Conservation (phyloP, 2,797 vertebrate species). For the Leptoclinus maculatus region DNA sequence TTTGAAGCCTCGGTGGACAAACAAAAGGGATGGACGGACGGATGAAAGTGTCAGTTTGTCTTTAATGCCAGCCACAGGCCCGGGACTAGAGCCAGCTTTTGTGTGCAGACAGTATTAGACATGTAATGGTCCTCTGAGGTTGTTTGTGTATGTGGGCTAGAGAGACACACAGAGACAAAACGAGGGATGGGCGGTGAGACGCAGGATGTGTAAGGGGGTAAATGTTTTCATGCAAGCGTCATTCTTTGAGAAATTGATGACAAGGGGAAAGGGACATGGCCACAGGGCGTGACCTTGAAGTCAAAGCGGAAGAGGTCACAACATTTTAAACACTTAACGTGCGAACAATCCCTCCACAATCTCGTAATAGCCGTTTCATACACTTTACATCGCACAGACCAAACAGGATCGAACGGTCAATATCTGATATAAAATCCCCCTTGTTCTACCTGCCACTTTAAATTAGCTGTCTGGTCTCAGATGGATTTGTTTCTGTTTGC, state of each 20-base stretch:
- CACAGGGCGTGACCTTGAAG: slow-evolving; percentile 1
- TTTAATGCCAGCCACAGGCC: slow-evolving; percentile 25
- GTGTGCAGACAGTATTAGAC: slow-evolving; percentile 7
- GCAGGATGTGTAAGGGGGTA: neutral
- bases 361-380: slow-evolving; percentile 51
- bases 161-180: slow-evolving; percentile 11
- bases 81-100: slow-evolving; percentile 26
- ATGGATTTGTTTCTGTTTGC: slow-evolving; percentile 72
- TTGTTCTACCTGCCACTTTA: slow-evolving; percentile 58
- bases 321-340: neutral
- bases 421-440: slow-evolving; percentile 48
- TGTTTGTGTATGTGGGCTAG: neutral
- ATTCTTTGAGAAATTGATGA: slow-evolving; percentile 10
- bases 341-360: slow-evolving; percentile 38
- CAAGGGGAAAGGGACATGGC: neutral
- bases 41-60: slow-evolving; percentile 32
- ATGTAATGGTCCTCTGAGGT: slow-evolving; percentile 6
- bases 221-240: slow-evolving; percentile 3
- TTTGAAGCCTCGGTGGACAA: slow-evolving; percentile 43
- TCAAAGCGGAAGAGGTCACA: neutral
- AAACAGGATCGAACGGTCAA: slow-evolving; percentile 55
- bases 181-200: neutral
- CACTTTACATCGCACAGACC: slow-evolving; percentile 47
- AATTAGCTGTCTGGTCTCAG: slow-evolving; percentile 63
- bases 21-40: slow-evolving; percentile 9